phyloP scores from a whole-genome alignment of 1,140 invertebrate species.

The Pachypsylla venusta region DNA sequence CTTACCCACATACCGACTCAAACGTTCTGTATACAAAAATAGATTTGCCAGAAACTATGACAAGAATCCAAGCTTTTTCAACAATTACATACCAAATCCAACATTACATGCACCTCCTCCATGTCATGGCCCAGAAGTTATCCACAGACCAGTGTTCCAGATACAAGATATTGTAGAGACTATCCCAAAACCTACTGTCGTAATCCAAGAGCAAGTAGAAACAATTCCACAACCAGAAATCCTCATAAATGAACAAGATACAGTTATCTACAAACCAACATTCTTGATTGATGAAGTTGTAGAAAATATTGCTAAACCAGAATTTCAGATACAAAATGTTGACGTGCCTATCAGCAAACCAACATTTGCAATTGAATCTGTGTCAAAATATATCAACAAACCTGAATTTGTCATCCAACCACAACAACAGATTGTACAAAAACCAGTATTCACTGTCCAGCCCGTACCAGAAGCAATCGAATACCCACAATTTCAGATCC shows the following conservation, averaged over 20 bases:
- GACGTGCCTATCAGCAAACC: not conserved
- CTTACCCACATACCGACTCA: not conserved
- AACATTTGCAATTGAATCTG: not conserved
- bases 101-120: not conserved
- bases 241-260: not conserved
- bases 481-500: not conserved
- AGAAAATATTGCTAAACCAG: not conserved
- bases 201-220: not conserved
- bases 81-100: not conserved
- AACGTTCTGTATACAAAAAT: not conserved
- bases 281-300: not conserved
- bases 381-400: not conserved
- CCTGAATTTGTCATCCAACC: conserved; percentile 1
- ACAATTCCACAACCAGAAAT: not conserved
- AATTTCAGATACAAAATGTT: not conserved
- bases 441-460: not conserved
- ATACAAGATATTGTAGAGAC: not conserved
- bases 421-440: not conserved
- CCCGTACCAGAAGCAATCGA: not conserved
- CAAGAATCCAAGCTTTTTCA: not conserved
- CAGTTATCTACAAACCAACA: not conserved
- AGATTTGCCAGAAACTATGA: not conserved
- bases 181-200: not conserved
- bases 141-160: not conserved
- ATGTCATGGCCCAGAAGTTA: not conserved